phyloP scores from a whole-genome alignment of 2,888 invertebrate species.

The Tinea pellionella region DNA sequence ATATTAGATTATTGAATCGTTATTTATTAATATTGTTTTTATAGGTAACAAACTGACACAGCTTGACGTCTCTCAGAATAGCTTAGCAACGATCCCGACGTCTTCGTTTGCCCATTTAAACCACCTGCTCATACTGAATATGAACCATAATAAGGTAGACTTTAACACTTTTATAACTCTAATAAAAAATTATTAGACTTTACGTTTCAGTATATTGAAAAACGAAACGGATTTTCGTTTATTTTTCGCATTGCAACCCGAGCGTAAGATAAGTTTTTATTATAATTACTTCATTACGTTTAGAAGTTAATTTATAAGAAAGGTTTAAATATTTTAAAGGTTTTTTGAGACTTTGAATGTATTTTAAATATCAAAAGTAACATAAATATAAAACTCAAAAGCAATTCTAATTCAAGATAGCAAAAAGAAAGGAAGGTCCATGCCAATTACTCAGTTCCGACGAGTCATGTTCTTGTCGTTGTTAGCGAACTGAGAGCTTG shows the following conservation, averaged over 20 bases:
- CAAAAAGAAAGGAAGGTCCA: background rate
- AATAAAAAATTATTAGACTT: background rate
- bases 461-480: background rate
- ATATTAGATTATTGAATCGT: too few species aligned
- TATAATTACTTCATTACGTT: too few species aligned
- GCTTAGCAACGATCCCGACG: slow-evolving; percentile 82
- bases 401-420: background rate
- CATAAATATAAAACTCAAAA: background rate
- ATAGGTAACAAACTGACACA: slow-evolving; percentile 88
- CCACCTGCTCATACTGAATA: slow-evolving; percentile 85
- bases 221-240: too few species aligned
- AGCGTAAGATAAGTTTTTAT: too few species aligned
- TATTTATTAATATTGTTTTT: background rate
- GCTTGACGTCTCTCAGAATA: slow-evolving; percentile 89
- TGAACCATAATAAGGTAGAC: slow-evolving; percentile 83
- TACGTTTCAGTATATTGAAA: background rate
- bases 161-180: too few species aligned
- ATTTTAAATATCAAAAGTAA: background rate
- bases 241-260: too few species aligned
- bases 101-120: slow-evolving; percentile 83
- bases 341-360: too few species aligned
- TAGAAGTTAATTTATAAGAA: too few species aligned
- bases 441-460: background rate
- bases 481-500: background rate
- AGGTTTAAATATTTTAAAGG: too few species aligned